A percentile compares a stretch with the other conserved stretches of the same genome.
Conservation (phyloP, 2,888 invertebrate species). For the Augiades crinisus region DNA sequence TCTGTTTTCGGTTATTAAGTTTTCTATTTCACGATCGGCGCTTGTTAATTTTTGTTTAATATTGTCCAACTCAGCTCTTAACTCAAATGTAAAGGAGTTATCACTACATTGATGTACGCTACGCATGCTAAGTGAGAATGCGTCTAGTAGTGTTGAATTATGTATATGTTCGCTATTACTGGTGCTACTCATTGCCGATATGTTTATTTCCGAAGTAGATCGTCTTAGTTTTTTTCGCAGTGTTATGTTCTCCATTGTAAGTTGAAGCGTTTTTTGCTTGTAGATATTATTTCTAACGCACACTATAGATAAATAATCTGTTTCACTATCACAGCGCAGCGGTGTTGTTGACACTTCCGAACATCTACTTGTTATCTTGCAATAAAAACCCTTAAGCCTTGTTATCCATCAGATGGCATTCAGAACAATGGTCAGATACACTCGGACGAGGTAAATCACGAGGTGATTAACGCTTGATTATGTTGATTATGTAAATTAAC, state of each 20-base stretch:
- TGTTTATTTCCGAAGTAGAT: background rate
- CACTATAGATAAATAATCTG: too few species aligned
- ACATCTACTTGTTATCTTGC: too few species aligned
- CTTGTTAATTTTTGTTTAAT: background rate
- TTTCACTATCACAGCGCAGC: too few species aligned
- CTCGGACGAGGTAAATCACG: constrained; percentile 2
- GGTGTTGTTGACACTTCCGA: too few species aligned
- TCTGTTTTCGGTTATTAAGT: background rate
- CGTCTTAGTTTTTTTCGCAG: background rate
- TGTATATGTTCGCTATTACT: background rate
- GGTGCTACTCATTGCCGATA: background rate
- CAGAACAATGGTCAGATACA: constrained; percentile 11
- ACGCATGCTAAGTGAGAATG: background rate
- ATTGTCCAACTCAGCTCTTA: background rate
- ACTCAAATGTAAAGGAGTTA: background rate
- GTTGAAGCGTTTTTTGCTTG: too few species aligned
- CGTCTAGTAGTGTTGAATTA: background rate
- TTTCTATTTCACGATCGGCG: background rate
- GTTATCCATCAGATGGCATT: constrained; percentile 1
- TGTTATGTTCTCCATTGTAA: background rate
- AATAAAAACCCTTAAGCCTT: too few species aligned
- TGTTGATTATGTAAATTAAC: constrained; percentile 17
- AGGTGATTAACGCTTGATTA: constrained; percentile 7
- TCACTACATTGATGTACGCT: background rate
- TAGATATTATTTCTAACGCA: too few species aligned